phyloP scores from a whole-genome alignment of 2,888 invertebrate species.

The Epinotia brunnichana region DNA sequence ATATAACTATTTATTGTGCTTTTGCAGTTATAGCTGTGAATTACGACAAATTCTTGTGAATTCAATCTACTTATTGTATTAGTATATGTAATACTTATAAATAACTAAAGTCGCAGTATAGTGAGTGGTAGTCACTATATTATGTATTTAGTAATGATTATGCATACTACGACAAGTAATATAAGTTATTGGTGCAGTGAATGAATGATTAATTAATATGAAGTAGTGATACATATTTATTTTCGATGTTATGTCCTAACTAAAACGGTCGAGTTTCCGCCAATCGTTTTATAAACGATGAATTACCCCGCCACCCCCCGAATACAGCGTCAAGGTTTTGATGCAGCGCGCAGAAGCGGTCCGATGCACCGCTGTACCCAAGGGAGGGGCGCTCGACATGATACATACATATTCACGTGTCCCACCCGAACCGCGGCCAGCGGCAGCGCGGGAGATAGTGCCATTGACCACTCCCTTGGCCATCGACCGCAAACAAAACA shows the following conservation, averaged over 20 bases:
- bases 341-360: conserved; percentile 64
- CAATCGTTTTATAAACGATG: conserved; percentile 17
- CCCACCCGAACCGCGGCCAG: conserved; percentile 26
- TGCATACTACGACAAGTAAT: not conserved
- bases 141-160: not conserved
- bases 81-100: not conserved
- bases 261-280: conserved; percentile 22
- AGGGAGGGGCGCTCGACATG: conserved; percentile 50
- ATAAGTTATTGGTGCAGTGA: not conserved
- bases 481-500: conserved; percentile 50
- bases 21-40: too few relatives aligned
- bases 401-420: conserved; percentile 53
- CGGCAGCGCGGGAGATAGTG: conserved; percentile 53
- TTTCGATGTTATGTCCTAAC: conserved; percentile 7
- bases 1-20: too few relatives aligned
- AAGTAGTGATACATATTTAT: not conserved
- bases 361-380: conserved; percentile 53
- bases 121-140: not conserved
- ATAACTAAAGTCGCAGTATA: not conserved
- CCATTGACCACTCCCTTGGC: conserved; percentile 66
- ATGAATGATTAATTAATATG: conserved; percentile 25
- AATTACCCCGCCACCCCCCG: conserved; percentile 44
- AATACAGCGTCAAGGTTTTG: conserved; percentile 48
- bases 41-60: not conserved
- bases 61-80: too few relatives aligned